A percentile compares a stretch with the other conserved stretches of the same genome.
Conservation (phyloP, 2,113 vertebrate genomes). For the Melanocharis versteri region DNA sequence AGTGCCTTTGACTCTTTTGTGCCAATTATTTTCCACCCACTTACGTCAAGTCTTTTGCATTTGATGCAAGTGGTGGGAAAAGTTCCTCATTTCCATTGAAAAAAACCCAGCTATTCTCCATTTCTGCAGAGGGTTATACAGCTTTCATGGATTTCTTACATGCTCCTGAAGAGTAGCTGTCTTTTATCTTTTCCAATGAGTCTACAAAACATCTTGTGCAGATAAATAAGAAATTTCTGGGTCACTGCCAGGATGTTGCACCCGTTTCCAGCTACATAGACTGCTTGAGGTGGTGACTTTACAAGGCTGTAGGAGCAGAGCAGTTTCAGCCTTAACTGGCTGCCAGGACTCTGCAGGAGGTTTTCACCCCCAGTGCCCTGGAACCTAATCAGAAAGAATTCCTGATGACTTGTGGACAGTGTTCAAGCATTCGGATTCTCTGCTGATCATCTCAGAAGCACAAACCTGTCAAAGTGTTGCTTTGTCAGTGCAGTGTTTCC, state of each 20-base stretch:
- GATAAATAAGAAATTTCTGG: background rate
- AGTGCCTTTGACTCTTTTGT: background rate
- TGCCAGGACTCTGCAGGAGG: background rate
- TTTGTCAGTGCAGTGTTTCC: background rate
- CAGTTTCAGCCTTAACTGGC: background rate
- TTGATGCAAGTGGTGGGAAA: background rate
- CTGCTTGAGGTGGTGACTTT: conserved; percentile 4
- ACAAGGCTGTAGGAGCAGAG: conserved; percentile 1
- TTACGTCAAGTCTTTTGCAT: background rate
- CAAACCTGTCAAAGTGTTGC: background rate
- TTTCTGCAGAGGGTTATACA: background rate
- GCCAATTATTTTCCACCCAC: background rate
- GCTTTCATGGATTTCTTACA: background rate
- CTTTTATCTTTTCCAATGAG: background rate
- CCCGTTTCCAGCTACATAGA: background rate
- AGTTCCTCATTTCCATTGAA: background rate
- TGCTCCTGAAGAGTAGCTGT: background rate
- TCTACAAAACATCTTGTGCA: background rate
- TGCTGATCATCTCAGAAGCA: background rate
- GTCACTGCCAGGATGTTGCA: background rate
- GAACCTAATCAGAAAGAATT: background rate
- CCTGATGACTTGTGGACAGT: background rate
- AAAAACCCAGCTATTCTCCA: background rate
- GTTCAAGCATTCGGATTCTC: background rate
- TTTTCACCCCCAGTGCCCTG: background rate